Percentiles rank a stretch among this genome's conserved stretches.
Conservation (phyloP, 1,140 invertebrate genomes). For the Tetramorium simillimum region DNA sequence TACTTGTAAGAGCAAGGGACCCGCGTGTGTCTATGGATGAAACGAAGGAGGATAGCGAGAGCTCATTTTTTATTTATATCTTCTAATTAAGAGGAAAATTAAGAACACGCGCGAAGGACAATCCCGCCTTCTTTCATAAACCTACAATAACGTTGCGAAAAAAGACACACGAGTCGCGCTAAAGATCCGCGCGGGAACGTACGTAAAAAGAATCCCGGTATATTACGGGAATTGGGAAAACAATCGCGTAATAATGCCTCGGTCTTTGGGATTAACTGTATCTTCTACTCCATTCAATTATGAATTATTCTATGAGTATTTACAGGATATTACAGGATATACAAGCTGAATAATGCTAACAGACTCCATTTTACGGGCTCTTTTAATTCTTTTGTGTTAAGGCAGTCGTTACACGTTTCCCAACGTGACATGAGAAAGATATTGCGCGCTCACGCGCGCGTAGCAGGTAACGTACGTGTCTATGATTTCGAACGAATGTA, state of each 20-base stretch:
- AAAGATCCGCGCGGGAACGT: background rate
- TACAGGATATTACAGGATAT: background rate
- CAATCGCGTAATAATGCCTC: background rate
- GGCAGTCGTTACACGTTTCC: background rate
- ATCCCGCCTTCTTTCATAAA: background rate
- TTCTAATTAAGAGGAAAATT: conserved; percentile 1
- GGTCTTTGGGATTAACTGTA: background rate
- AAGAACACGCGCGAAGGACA: background rate
- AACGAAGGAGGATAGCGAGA: background rate
- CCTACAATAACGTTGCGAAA: background rate
- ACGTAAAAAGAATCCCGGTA: background rate
- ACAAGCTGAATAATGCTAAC: conserved; percentile 11
- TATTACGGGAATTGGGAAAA: background rate
- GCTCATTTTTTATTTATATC: conserved; percentile 7
- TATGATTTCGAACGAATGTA: background rate
- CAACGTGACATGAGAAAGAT: background rate
- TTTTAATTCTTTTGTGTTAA: background rate
- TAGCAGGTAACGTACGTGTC: background rate
- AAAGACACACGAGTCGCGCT: background rate
- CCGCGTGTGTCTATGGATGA: no score
- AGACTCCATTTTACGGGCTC: background rate
- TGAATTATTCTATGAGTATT: conserved; percentile 6
- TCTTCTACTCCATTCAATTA: background rate
- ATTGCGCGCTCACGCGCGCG: background rate
- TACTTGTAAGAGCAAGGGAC: no score